Conservation (phyloP, 1,140 invertebrate species). For the Rhopalosiphum padi region DNA sequence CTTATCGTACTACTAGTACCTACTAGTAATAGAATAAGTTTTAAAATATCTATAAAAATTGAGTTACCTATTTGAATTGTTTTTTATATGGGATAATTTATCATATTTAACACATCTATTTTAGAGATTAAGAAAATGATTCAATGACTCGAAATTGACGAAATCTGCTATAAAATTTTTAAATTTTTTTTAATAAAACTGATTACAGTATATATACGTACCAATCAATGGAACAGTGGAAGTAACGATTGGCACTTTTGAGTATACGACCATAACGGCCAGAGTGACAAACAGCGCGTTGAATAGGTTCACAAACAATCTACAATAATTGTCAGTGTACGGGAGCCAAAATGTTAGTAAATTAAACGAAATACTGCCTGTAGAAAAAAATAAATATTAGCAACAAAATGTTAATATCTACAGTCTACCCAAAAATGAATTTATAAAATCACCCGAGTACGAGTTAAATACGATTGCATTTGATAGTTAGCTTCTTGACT, state of each 20-base stretch:
- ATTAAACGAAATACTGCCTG: constrained; percentile 27
- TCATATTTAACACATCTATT: too few species aligned
- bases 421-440: not conserved
- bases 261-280: not conserved
- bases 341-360: constrained; percentile 36
- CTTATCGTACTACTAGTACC: too few species aligned
- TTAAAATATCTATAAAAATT: too few species aligned
- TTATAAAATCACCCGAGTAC: not conserved
- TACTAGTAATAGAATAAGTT: too few species aligned
- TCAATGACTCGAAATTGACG: too few species aligned
- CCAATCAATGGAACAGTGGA: constrained; percentile 16
- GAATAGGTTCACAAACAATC: constrained; percentile 20
- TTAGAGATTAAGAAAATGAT: too few species aligned
- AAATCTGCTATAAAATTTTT: too few species aligned
- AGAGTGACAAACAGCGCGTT: not conserved
- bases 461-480: not conserved
- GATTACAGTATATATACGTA: not conserved
- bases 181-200: not conserved
- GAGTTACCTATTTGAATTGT: too few species aligned
- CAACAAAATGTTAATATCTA: not conserved
- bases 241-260: not conserved
- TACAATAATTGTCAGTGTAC: constrained; percentile 12
- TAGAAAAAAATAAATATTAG: not conserved
- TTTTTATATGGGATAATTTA: too few species aligned
- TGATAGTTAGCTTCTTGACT: not conserved